These are phyloP conservation scores for Gorsachius magnificus DNA, from an alignment of 2,797 vertebrate genomes.

Conservation along the genomic window DNA sequence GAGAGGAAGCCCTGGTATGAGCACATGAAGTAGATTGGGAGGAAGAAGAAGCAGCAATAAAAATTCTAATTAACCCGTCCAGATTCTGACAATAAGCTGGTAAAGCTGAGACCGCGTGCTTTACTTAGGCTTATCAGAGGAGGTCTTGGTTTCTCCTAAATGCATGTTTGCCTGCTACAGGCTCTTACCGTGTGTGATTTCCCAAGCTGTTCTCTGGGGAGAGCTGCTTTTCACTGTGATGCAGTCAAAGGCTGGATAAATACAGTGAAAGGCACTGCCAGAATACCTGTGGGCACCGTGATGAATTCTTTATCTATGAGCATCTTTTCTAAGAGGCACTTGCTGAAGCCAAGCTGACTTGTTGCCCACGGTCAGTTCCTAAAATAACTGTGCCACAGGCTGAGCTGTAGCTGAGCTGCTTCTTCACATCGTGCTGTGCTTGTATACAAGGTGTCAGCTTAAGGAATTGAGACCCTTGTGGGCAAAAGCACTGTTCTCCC, in stretches of 20 bases:
- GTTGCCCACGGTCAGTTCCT: background rate
- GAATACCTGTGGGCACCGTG: background rate
- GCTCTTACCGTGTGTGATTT: background rate
- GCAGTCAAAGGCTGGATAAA: background rate
- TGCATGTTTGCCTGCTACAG: background rate
- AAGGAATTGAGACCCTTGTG: background rate
- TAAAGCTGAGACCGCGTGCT: background rate
- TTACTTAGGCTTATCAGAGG: background rate
- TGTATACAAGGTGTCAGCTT: background rate
- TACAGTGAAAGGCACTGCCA: background rate
- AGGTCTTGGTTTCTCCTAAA: background rate
- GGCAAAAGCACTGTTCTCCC: background rate
- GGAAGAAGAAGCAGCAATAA: background rate
- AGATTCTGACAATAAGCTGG: background rate
- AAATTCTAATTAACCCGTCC: background rate
- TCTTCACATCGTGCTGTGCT: accelerated
- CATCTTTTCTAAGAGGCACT: background rate
- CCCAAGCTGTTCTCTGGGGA: background rate
- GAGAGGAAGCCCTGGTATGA: background rate
- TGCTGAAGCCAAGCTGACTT: background rate
- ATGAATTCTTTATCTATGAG: background rate
- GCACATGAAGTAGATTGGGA: background rate
- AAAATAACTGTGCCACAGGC: background rate
- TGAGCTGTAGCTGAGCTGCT: background rate
- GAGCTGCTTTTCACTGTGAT: background rate